Conservation (phyloP, 2,113 vertebrate genomes). For the Myrmecobius fasciatus region DNA sequence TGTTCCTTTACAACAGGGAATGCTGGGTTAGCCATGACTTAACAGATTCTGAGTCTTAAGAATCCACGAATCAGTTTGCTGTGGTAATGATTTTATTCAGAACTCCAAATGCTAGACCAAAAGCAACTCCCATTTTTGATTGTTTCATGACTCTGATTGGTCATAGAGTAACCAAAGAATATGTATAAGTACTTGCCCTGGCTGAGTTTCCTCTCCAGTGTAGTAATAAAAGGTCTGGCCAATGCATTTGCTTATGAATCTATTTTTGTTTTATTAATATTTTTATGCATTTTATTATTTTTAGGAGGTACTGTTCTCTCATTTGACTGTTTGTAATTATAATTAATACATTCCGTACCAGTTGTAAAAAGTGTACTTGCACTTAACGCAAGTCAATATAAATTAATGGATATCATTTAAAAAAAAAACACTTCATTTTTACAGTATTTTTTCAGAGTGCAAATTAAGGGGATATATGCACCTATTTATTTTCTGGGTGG, state of each 20-base stretch:
- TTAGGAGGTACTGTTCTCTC: constrained; percentile 85
- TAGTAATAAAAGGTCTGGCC: constrained; percentile 75
- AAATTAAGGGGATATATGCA: constrained; percentile 56
- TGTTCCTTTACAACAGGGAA: constrained; percentile 4
- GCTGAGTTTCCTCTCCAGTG: constrained; percentile 54
- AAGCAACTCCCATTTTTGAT: not conserved
- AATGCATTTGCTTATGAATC: constrained; percentile 71
- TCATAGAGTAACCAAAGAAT: constrained; percentile 56
- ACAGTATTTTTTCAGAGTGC: constrained; percentile 75
- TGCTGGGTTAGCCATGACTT: not conserved
- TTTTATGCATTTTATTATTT: constrained; percentile 85
- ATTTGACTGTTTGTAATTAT: constrained; percentile 87
- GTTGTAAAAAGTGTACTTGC: constrained; percentile 86
- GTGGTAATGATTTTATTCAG: not conserved
- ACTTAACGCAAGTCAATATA: constrained; percentile 87
- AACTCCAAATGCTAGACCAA: not conserved
- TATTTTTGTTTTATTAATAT: constrained; percentile 82
- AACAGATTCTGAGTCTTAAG: not conserved
- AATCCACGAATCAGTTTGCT: not conserved
- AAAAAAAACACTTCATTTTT: constrained; percentile 75
- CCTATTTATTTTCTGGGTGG: constrained; percentile 72
- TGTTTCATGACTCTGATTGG: constrained; percentile 49
- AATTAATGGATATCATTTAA: constrained; percentile 86
- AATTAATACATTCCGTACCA: constrained; percentile 87
- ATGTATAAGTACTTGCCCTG: constrained; percentile 61